These are phyloP conservation scores for Netelia fuscicornis DNA, from an alignment of 2,888 invertebrate genomes.

Conservation along the genomic window DNA sequence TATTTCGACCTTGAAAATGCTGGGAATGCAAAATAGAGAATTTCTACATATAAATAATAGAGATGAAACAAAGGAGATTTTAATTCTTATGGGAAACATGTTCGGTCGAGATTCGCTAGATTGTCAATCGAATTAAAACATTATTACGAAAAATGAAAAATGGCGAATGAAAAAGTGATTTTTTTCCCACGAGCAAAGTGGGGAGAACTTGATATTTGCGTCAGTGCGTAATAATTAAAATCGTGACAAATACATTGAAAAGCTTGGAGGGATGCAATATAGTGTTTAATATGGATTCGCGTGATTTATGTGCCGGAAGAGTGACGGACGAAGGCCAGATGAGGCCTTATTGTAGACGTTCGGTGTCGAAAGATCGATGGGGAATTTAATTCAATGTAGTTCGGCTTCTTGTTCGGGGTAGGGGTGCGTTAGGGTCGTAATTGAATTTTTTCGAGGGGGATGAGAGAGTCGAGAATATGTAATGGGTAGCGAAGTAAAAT, in stretches of 20 bases:
- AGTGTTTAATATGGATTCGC: background rate
- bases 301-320: slow-evolving; percentile 24
- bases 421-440: background rate
- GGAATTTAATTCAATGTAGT: slow-evolving; percentile 12
- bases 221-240: background rate
- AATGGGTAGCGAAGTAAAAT: background rate
- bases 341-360: background rate
- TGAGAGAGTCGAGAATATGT: background rate
- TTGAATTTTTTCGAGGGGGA: slow-evolving; percentile 29
- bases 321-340: background rate
- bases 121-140: too few species aligned
- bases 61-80: too few species aligned
- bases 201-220: too few species aligned
- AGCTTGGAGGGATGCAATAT: background rate
- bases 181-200: too few species aligned
- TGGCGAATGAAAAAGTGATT: too few species aligned
- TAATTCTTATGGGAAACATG: too few species aligned
- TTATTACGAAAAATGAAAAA: too few species aligned
- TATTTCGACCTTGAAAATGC: too few species aligned
- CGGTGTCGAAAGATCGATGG: slow-evolving; percentile 15
- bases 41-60: too few species aligned
- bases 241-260: background rate
- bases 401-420: slow-evolving; percentile 3
- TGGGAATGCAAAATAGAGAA: too few species aligned
- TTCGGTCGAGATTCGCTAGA: too few species aligned